phyloP scores from a whole-genome alignment of 2,888 invertebrate species.

The Tiphia femorata region DNA sequence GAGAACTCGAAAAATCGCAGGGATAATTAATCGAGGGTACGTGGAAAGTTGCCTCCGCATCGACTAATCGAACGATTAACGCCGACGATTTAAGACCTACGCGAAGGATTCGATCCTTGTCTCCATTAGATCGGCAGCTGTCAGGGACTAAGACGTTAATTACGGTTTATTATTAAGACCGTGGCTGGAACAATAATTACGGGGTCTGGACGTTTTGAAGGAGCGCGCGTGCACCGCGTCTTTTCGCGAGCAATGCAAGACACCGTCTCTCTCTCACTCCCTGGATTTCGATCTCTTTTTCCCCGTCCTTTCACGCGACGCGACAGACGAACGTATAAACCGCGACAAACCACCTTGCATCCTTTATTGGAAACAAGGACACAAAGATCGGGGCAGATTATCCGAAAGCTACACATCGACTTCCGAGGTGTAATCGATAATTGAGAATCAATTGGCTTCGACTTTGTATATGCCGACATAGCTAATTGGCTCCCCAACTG shows the following conservation, averaged over 20 bases:
- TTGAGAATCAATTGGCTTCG: background rate
- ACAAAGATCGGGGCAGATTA: background rate
- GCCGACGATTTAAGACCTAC: background rate
- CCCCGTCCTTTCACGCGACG: background rate
- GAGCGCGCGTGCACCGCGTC: background rate
- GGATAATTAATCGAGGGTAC: constrained; percentile 32
- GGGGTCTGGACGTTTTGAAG: too few species aligned
- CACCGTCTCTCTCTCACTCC: too few species aligned
- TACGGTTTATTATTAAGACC: constrained; percentile 18
- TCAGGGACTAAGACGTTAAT: constrained; percentile 32
- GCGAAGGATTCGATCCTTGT: too few species aligned
- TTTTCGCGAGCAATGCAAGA: too few species aligned
- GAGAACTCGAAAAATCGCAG: too few species aligned
- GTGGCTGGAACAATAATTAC: too few species aligned
- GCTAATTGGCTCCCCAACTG: too few species aligned
- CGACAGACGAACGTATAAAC: background rate
- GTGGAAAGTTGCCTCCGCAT: too few species aligned
- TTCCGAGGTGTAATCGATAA: background rate
- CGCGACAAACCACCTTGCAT: background rate
- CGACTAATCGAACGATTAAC: constrained; percentile 14
- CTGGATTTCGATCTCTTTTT: constrained; percentile 5
- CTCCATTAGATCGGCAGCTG: constrained; percentile 23
- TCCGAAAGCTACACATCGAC: background rate
- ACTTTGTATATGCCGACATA: too few species aligned
- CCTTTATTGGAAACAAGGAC: background rate